A percentile compares a stretch with the other conserved stretches of the same genome.
Conservation (phyloP, 2,113 vertebrate species). For the Hemibagrus wyckioides region DNA sequence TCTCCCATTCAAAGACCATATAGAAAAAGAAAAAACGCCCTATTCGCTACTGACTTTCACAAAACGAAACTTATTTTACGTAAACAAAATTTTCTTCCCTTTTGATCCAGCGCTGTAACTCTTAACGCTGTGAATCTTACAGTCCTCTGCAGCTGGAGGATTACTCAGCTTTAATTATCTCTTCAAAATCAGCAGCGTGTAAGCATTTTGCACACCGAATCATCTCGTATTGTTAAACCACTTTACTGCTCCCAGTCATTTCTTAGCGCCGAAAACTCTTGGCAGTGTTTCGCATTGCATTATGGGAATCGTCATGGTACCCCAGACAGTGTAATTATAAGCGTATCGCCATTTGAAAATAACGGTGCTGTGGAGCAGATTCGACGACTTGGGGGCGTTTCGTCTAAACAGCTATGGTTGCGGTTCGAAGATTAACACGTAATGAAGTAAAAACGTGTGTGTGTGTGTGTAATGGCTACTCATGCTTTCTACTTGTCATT, state of each 20-base stretch:
- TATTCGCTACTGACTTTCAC: not conserved
- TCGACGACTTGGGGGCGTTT: not conserved
- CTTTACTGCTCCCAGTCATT: not conserved
- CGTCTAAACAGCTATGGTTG: not conserved
- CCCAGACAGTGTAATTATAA: not conserved
- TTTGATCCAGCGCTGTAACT: not conserved
- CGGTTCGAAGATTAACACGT: not conserved
- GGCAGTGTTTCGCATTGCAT: not conserved
- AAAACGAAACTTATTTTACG: not conserved
- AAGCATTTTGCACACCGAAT: not conserved
- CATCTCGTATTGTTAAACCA: not conserved
- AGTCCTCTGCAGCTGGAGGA: not conserved
- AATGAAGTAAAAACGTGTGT: not conserved
- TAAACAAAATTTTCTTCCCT: not conserved
- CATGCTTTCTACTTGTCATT: too few relatives aligned
- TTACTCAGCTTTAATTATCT: not conserved
- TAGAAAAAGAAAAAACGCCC: not conserved
- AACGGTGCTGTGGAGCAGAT: not conserved
- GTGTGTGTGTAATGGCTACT: fast-evolving
- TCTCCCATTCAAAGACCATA: not conserved
- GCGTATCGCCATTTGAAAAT: not conserved
- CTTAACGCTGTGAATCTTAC: not conserved
- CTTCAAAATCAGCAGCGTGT: not conserved
- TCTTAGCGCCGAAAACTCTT: not conserved
- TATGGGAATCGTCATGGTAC: not conserved